Conservation (phyloP, 2,797 vertebrate species). For the Urocyon cinereoargenteus region DNA sequence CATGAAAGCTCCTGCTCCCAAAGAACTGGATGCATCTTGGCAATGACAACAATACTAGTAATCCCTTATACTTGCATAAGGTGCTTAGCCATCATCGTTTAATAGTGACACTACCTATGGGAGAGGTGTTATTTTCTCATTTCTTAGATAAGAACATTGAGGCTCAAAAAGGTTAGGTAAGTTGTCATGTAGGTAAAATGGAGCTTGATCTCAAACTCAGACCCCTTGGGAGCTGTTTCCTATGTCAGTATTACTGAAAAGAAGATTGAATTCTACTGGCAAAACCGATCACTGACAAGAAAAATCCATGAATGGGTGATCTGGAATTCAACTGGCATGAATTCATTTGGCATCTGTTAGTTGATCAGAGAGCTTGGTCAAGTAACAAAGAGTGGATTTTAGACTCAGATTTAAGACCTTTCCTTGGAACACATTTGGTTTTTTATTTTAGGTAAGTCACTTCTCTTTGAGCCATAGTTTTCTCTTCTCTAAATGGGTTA, state of each 20-base stretch:
- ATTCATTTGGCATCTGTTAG: neutral
- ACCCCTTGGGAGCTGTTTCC: neutral
- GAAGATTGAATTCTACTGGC: neutral
- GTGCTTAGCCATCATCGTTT: neutral
- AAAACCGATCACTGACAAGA: neutral
- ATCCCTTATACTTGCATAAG: neutral
- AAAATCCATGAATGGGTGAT: neutral
- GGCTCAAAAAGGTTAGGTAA: conserved; percentile 9
- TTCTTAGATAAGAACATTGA: neutral
- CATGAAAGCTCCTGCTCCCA: neutral
- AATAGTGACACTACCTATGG: neutral
- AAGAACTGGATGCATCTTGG: accelerated
- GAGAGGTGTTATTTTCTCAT: neutral
- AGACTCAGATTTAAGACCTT: neutral
- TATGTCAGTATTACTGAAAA: neutral
- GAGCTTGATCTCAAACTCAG: neutral
- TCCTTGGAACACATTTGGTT: neutral
- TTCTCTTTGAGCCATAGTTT: neutral
- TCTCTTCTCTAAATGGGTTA: neutral
- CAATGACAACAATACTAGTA: neutral
- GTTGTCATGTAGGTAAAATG: neutral
- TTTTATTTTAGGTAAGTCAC: conserved; percentile 30
- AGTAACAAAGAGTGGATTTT: neutral
- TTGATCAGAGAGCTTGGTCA: neutral
- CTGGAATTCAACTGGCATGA: neutral